These are phyloP conservation scores for Drosophila pseudotakahashii DNA, from an alignment of 2,888 invertebrate species.

Conservation along the genomic window DNA sequence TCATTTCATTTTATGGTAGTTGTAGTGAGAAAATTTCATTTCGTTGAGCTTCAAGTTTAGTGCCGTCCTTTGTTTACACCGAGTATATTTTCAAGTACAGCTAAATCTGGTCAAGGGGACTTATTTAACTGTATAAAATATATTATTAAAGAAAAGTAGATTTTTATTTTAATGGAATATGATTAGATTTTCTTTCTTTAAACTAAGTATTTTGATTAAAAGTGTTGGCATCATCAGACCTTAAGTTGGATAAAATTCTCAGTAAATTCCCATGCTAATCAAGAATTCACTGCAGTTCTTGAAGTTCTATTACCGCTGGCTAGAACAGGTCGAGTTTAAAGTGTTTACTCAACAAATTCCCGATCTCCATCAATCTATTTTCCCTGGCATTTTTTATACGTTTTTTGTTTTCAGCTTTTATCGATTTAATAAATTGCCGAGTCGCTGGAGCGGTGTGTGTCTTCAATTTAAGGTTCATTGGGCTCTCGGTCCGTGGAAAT, in stretches of 20 bases:
- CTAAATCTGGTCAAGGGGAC: conserved; percentile 1
- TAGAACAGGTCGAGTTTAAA: conserved; percentile 45
- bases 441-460: conserved; percentile 34
- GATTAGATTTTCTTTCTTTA: no score
- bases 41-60: conserved; percentile 46
- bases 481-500: conserved; percentile 26
- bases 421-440: conserved; percentile 72
- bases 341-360: conserved; percentile 29
- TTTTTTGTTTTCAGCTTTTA: conserved; percentile 48
- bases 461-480: conserved; percentile 60
- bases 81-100: conserved; percentile 20
- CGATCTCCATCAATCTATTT: conserved; percentile 27
- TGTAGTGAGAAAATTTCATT: conserved; percentile 45
- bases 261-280: background rate
- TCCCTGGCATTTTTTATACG: background rate
- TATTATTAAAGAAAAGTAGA: background rate
- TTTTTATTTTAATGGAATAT: no score
- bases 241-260: no score
- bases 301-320: background rate
- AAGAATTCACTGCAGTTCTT: background rate
- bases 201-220: no score
- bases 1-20: conserved; percentile 60
- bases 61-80: conserved; percentile 36
- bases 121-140: background rate
- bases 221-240: no score